These are phyloP conservation scores for Trachelus troglodyta DNA, from an alignment of 2,888 invertebrate species.

Conservation along the genomic window DNA sequence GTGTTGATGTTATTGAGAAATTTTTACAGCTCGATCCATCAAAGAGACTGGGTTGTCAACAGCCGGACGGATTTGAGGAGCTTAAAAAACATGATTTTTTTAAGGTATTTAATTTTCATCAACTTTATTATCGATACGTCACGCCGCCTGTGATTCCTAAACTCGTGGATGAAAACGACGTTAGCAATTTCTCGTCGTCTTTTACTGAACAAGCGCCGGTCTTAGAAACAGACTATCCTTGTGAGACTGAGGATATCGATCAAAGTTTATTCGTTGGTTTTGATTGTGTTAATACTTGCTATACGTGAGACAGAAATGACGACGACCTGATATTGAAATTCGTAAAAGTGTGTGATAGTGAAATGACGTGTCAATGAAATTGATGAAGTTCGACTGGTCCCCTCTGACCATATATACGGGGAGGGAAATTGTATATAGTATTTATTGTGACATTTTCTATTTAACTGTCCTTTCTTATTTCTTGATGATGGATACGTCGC, in stretches of 20 bases:
- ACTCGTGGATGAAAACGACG: slow-evolving; percentile 72
- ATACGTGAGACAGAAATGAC: not conserved
- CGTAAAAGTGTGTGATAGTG: not conserved
- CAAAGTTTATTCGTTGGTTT: slow-evolving; percentile 79
- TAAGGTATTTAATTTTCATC: slow-evolving; percentile 74
- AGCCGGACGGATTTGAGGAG: slow-evolving; percentile 68
- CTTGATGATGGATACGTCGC: not conserved
- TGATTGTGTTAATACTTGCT: slow-evolving; percentile 75
- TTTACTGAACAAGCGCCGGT: not conserved
- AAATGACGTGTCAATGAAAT: not conserved
- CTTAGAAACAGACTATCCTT: slow-evolving; percentile 72
- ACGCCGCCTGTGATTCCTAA: slow-evolving; percentile 75
- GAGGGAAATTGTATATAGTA: not conserved
- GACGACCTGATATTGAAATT: not conserved
- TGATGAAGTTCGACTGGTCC: not conserved
- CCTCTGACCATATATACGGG: not conserved
- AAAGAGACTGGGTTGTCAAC: slow-evolving; percentile 74
- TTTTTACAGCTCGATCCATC: slow-evolving; percentile 77
- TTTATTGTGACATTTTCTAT: not conserved
- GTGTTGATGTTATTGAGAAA: slow-evolving; percentile 73
- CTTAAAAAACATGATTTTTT: slow-evolving; percentile 76
- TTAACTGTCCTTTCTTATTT: not conserved
- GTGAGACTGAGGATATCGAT: slow-evolving; percentile 72
- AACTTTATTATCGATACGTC: slow-evolving; percentile 73
- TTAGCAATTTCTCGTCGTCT: slow-evolving; percentile 70